Evolutionary conservation across 1,140 invertebrate genomes (phyloP).

Genomic region (Macrotrachela quadricornifera): DNA sequence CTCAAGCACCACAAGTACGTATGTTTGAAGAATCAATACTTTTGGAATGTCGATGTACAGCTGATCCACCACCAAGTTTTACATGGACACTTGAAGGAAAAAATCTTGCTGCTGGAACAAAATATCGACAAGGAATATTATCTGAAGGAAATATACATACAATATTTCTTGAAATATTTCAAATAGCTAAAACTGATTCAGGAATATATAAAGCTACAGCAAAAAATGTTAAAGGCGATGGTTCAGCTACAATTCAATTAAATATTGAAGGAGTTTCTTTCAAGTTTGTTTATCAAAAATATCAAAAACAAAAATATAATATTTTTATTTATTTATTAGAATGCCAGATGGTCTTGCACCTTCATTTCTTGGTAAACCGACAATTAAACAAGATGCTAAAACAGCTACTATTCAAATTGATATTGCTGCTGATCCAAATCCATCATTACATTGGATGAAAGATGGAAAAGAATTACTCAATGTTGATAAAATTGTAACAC

Average conservation of each 20-base stretch:
- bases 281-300: slow-evolving; percentile 5
- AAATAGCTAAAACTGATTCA: slow-evolving; percentile 39
- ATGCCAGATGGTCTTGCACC: not conserved
- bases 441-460: slow-evolving; percentile 2
- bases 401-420: not conserved
- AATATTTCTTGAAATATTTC: slow-evolving; percentile 8
- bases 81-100: slow-evolving; percentile 71
- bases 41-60: slow-evolving; percentile 41
- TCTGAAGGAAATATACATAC: slow-evolving; percentile 54
- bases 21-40: slow-evolving; percentile 5
- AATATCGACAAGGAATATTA: slow-evolving; percentile 8
- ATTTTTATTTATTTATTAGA: not conserved
- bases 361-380: slow-evolving; percentile 33
- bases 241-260: slow-evolving; percentile 62
- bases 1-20: slow-evolving; percentile 2
- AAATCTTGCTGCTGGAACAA: slow-evolving; percentile 44
- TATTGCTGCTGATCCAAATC: slow-evolving; percentile 3
- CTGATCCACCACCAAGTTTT: slow-evolving; percentile 76
- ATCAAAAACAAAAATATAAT: not conserved
- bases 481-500: slow-evolving; percentile 3
- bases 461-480: slow-evolving; percentile 3
- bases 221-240: slow-evolving; percentile 68
- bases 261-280: slow-evolving; percentile 37
- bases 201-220: slow-evolving; percentile 66
- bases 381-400: slow-evolving; percentile 77